Percentiles rank a stretch among this genome's conserved stretches.
Conservation (phyloP, 1,140 invertebrate species). For the Leptoteleia sp. region DNA sequence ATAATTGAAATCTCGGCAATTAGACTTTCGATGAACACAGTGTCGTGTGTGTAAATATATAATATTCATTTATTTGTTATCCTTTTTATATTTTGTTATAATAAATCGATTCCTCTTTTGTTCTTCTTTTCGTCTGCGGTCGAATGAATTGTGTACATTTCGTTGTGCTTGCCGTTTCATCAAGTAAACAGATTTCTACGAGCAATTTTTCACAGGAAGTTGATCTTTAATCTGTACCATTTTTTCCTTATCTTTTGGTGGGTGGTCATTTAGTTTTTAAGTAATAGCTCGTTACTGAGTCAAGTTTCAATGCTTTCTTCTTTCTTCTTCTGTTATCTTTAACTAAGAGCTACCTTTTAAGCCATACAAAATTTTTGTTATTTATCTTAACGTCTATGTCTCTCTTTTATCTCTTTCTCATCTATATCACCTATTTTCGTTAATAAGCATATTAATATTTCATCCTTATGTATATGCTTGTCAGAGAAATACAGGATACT, state of each 20-base stretch:
- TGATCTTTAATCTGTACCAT: constrained; percentile 30
- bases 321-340: constrained; percentile 1
- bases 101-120: constrained; percentile 9
- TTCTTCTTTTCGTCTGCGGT: constrained; percentile 14
- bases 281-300: constrained; percentile 35
- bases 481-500: constrained; percentile 55
- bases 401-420: constrained; percentile 43
- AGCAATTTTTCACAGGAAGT: constrained; percentile 58
- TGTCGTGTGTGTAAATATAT: constrained; percentile 37
- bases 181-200: constrained; percentile 57
- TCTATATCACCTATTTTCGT: constrained; percentile 39
- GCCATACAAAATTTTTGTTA: constrained; percentile 72
- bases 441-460: constrained; percentile 55
- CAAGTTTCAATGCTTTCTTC: constrained; percentile 35
- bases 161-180: constrained; percentile 58
- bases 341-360: constrained; percentile 70
- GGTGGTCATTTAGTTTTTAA: constrained; percentile 13
- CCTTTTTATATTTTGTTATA: constrained; percentile 12
- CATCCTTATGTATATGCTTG: constrained; percentile 38
- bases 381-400: constrained; percentile 63
- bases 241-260: too few relatives aligned
- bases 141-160: constrained; percentile 36
- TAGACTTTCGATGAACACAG: constrained; percentile 60
- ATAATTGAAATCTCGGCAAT: constrained; percentile 54
- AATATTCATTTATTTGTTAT: constrained; percentile 9